A percentile compares a stretch with the other conserved stretches of the same genome.
These are phyloP conservation scores for Xiphydria camelus DNA, from an alignment of 2,888 invertebrate genomes.

Conservation along the genomic window DNA sequence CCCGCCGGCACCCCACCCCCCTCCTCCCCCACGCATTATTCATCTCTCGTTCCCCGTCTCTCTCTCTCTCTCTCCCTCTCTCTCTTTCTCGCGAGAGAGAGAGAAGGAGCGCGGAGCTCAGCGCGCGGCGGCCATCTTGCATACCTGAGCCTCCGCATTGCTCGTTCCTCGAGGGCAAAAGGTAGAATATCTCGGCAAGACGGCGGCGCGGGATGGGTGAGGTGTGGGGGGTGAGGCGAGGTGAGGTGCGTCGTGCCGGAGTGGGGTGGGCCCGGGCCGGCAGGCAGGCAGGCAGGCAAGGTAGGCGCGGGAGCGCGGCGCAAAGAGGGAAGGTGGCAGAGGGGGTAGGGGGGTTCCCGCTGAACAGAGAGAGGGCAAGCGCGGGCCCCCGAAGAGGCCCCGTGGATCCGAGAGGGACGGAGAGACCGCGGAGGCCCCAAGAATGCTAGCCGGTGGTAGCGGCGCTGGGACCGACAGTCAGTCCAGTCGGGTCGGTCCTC, in stretches of 20 bases:
- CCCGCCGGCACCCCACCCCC: slow-evolving; percentile 26
- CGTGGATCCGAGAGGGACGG: slow-evolving; percentile 53
- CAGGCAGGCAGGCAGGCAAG: slow-evolving; percentile 13
- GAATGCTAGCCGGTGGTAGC: slow-evolving; percentile 39
- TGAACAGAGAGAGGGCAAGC: slow-evolving; percentile 10
- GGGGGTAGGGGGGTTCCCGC: slow-evolving; percentile 20
- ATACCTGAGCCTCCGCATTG: slow-evolving; percentile 60
- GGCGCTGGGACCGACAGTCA: slow-evolving; percentile 37
- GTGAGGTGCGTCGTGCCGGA: slow-evolving; percentile 21
- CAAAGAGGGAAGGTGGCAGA: slow-evolving; percentile 6
- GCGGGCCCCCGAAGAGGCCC: slow-evolving; percentile 25
- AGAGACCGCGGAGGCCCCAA: slow-evolving; percentile 35
- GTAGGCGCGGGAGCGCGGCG: slow-evolving; percentile 7
- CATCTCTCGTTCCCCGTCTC: slow-evolving; percentile 38
- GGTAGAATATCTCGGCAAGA: slow-evolving; percentile 55
- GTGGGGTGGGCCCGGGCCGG: slow-evolving; percentile 18
- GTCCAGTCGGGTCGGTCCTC: slow-evolving; percentile 56
- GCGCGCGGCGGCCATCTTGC: slow-evolving; percentile 59
- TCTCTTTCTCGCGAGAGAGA: slow-evolving; percentile 19
- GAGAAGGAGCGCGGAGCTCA: slow-evolving; percentile 28
- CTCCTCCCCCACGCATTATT: slow-evolving; percentile 49
- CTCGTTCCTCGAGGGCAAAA: slow-evolving; percentile 59
- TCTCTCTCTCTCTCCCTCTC: slow-evolving; percentile 22
- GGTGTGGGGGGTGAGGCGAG: slow-evolving; percentile 26
- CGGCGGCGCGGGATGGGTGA: slow-evolving; percentile 42